Evolutionary conservation across 2,797 vertebrate species (phyloP).

Genomic region (Bovichtus diacanthus): DNA sequence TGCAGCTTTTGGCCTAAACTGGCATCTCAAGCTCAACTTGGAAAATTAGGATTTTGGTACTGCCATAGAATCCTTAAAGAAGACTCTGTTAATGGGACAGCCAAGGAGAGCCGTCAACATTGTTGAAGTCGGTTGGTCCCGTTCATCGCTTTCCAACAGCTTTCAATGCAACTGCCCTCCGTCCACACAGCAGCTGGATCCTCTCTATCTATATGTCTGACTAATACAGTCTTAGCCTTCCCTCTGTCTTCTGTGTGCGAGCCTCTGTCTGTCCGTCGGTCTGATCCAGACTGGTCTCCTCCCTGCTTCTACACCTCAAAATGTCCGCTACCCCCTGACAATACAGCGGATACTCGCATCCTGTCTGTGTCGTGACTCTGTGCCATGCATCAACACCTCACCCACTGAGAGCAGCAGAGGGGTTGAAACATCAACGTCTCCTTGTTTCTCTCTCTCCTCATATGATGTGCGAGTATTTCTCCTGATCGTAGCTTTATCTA

Average conservation of each 20-base stretch:
- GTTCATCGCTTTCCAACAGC: no score
- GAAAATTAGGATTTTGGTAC: no score
- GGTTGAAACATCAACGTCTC: not conserved
- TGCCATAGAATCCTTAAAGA: no score
- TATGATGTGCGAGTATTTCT: not conserved
- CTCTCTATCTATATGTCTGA: not conserved
- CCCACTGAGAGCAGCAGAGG: conserved; percentile 8
- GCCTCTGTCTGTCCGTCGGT: conserved; percentile 10
- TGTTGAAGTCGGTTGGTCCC: no score
- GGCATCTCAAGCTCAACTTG: no score
- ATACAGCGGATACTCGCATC: conserved; percentile 6
- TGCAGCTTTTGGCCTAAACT: no score
- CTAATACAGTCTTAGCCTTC: no score
- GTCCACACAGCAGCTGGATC: no score
- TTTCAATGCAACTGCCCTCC: no score
- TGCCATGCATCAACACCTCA: conserved; percentile 29
- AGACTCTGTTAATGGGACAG: no score
- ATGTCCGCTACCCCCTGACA: conserved; percentile 41
- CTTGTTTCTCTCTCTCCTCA: not conserved
- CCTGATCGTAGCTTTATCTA: accelerated
- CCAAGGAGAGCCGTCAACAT: no score
- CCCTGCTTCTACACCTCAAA: conserved; percentile 62
- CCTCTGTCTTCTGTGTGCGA: not conserved
- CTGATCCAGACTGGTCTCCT: conserved; percentile 27
- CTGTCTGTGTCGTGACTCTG: conserved; percentile 54